Conservation (phyloP, 2,113 vertebrate genomes). For the Anguilla japonica region DNA sequence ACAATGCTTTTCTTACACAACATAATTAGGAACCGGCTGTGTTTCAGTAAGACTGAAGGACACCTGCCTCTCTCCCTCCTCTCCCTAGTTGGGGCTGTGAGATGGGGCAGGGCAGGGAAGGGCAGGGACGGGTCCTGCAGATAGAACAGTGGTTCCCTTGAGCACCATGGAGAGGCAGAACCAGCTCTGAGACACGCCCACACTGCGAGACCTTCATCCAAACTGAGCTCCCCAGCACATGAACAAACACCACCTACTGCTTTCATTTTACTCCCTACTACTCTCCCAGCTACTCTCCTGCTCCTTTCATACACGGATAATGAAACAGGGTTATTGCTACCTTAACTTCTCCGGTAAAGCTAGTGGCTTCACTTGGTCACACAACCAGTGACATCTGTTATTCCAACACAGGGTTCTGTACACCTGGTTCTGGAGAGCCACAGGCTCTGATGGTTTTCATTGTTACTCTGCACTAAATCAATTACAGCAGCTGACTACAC, state of each 20-base stretch:
- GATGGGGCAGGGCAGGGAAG: background rate
- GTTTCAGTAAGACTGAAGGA: background rate
- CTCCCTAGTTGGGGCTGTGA: background rate
- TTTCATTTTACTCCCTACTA: background rate
- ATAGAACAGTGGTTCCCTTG: background rate
- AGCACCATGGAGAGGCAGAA: background rate
- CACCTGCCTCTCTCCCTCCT: background rate
- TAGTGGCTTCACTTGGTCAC: no score
- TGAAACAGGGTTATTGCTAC: no score
- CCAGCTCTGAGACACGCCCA: background rate
- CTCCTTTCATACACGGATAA: no score
- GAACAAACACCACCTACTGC: background rate
- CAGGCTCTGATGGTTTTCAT: no score
- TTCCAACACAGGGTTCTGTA: no score
- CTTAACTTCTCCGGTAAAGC: no score
- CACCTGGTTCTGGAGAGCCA: no score
- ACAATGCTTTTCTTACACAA: background rate
- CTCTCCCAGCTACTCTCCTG: background rate
- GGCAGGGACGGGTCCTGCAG: background rate
- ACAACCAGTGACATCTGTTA: no score
- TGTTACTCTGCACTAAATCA: no score
- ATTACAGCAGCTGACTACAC: no score
- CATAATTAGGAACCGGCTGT: background rate
- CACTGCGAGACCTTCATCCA: background rate
- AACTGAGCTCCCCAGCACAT: background rate